Evolutionary conservation across 2,797 vertebrate species (phyloP).

Genomic region (Acrossocheilus wenchowensis): DNA sequence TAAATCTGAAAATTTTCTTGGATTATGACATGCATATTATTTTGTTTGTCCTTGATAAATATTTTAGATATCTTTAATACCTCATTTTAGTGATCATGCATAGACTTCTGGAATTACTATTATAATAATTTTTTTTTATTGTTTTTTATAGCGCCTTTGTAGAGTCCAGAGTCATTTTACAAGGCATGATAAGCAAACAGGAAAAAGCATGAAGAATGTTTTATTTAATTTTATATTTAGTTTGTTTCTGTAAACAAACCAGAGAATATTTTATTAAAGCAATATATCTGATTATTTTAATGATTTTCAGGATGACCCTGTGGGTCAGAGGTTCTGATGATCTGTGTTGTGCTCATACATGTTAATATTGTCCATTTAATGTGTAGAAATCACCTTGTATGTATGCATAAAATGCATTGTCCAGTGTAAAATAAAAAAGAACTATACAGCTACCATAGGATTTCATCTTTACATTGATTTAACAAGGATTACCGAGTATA

Average conservation of each 20-base stretch:
- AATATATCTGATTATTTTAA: constrained; percentile 28
- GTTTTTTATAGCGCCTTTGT: not conserved
- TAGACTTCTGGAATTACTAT: not conserved
- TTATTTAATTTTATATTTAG: constrained; percentile 11
- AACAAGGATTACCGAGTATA: not conserved
- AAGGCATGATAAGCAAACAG: not conserved
- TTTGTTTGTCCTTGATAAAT: constrained; percentile 3
- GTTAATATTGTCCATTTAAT: constrained; percentile 17
- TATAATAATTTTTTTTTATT: not conserved
- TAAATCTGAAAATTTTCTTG: not conserved
- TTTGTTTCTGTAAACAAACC: constrained; percentile 6
- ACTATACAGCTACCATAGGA: not conserved
- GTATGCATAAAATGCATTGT: constrained; percentile 14
- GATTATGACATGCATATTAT: not conserved
- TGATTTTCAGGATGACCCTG: constrained; percentile 1
- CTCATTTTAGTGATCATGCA: not conserved
- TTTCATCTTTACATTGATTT: not conserved
- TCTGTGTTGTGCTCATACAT: constrained; percentile 25
- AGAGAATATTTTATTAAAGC: constrained; percentile 3
- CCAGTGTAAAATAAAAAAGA: constrained; percentile 18
- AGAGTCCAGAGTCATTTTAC: not conserved
- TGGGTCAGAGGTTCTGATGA: constrained; percentile 17
- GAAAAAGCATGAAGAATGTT: not conserved
- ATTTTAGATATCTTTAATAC: not conserved
- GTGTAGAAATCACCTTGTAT: constrained; percentile 17